Evolutionary conservation across 2,888 invertebrate genomes (phyloP), one percentile per base, ranked within the genome.

Genomic region (Exocentrus adspersus): DNA sequence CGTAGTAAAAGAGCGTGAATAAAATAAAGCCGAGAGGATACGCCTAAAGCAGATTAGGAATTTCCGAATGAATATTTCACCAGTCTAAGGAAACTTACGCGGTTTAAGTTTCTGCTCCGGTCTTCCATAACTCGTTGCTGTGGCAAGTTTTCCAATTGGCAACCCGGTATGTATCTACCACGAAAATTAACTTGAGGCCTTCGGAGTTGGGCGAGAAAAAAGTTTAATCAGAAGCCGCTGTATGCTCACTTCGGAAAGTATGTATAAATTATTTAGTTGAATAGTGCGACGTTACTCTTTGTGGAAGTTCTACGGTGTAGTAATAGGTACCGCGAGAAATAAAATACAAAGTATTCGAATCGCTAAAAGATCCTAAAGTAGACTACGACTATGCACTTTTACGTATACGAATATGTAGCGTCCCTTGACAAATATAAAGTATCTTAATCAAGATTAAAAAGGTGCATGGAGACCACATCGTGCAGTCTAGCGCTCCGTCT

Each of bases 1-100:
- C 68, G 73, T 68, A 71, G 72, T 75, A 75, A 75, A 77, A 73
- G 48, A 74, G 72, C 72, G 73, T 69, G 73, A 75, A 76, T 75
- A 76, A 77, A 76, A 76, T 76, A 76, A 77, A 74, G 74, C 70
- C 69, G 59, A n/a, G 58, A 50, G 60, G 62, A 65, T 64, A 41
- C 68, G 68, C 69, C 72, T 64, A 61, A 58, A 66, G 72, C 73
- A 72, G 73, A 74, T 74, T 73, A 72, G 61, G 70, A 69, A 72
- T 67, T 68, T 74, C 71, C 70, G 68, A 59, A 46, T 56, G 56
- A 61, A 61, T 61, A 61, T 56, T 46, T 61, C 17, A 21, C 41
- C 28, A 19, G 53, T 16, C 41, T 21, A 12, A 12, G 19, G 43
- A 54, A 54, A 37, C 42, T 54, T 54, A 54, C 37, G 53, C 42